Evolutionary conservation across 2,797 vertebrate genomes (phyloP), one percentile per base, ranked within the genome.

Genomic region (Fundulus diaphanus): DNA sequence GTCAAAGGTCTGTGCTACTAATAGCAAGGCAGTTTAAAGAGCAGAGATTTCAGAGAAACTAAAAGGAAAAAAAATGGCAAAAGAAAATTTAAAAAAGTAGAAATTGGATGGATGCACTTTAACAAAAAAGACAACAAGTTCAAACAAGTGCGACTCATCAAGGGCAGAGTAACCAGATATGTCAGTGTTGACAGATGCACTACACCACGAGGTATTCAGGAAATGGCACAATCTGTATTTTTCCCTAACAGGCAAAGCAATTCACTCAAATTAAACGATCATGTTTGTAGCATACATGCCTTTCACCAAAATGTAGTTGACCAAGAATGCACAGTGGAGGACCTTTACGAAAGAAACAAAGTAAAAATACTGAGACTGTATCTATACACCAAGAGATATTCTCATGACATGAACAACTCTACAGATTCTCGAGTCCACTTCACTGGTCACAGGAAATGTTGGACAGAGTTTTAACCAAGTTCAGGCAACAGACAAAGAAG

Each of bases 11-110:
- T 42, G 35, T 42, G 63, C 27, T 42, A 2, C 20, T 24, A 4
- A 37, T 29, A 40, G 61, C 9, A 57, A 29, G 27, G n/a, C 24
- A 11, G 54, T 57, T 13, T 12, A 57, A 57, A 65, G 20, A 37
- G 33, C 37, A 66, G 11, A 37, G 11, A 37, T 12, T 40, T 66
- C 40, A 9, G 63, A 66, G 35, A 66, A 42, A 66, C 24, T 66
- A 40, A 42, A 66, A 16, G 63, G 63, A n/a, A 66, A 66, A 66
- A 66, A 65, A 40, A 66, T 42, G 63, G 22, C 16, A 42, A 31
- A 8, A 66, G 15, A 66, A 11, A 8, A 18, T 3, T 22, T 24
- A 42, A 37, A 8, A 65, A 35, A 24, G 20, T 42, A 42, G 35
- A 66, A 40, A 22, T 42, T 66, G 63, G 37, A 13, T 66, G 63